These are phyloP conservation scores for Agapornis canus DNA, from an alignment of 2,797 vertebrate species.

Conservation along the genomic window DNA sequence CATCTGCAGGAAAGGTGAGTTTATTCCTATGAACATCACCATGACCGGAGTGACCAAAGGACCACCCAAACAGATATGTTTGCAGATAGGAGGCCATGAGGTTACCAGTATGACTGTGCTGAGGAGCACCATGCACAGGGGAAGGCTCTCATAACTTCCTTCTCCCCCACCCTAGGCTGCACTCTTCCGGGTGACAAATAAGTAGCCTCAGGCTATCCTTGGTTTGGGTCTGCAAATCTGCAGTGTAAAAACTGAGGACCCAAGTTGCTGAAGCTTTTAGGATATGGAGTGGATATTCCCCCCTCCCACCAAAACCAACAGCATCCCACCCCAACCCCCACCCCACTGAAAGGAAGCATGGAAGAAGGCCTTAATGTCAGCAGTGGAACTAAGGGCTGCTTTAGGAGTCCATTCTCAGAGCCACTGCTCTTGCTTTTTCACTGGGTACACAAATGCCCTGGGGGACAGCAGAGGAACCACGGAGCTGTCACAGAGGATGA, in stretches of 20 bases:
- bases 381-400: neutral
- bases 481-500: constrained; percentile 3
- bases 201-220: neutral
- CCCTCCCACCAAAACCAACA: rapidly evolving
- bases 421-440: neutral
- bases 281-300: neutral
- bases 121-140: neutral
- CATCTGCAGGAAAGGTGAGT: neutral
- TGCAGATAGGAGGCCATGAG: neutral
- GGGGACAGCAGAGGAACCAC: constrained; percentile 12
- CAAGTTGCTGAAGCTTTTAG: neutral
- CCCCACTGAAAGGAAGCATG: rapidly evolving
- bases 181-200: neutral
- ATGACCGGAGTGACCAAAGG: neutral
- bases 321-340: neutral
- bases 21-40: neutral
- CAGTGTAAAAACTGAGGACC: neutral
- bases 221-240: neutral
- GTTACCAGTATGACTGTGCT: neutral
- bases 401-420: neutral
- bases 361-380: neutral
- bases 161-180: neutral
- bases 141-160: neutral
- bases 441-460: neutral
- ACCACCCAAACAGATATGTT: neutral